Percentiles rank a stretch among this genome's conserved stretches.
Evolutionary conservation across 2,797 vertebrate species (phyloP).

Genomic region (Merluccius polli): DNA sequence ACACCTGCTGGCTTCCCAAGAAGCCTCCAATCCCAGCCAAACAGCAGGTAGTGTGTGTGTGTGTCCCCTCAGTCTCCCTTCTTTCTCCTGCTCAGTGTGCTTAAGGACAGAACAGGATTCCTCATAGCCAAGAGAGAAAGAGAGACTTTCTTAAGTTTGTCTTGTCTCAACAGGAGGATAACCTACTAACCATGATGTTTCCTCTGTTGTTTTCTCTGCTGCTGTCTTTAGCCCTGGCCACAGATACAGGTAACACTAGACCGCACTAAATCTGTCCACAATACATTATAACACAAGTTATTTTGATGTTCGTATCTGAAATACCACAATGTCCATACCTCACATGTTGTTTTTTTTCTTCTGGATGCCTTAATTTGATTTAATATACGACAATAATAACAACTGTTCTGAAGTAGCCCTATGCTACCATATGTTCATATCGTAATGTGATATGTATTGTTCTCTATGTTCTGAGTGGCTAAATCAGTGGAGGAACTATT

Average conservation of each 20-base stretch:
- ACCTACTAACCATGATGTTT: conserved; percentile 47
- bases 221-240: conserved; percentile 40
- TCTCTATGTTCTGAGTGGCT: background rate
- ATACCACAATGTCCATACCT: background rate
- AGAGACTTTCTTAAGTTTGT: conserved; percentile 1
- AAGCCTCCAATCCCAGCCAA: conserved; percentile 54
- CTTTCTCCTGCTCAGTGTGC: conserved; percentile 1
- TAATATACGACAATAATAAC: background rate
- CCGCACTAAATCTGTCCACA: background rate
- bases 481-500: background rate
- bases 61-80: background rate
- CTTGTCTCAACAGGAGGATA: background rate
- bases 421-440: background rate
- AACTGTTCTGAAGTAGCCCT: background rate
- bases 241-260: conserved; percentile 60
- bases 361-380: background rate
- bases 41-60: conserved; percentile 8
- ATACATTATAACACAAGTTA: background rate
- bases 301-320: background rate
- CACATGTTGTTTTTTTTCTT: background rate
- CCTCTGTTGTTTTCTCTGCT: conserved; percentile 49
- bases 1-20: conserved; percentile 74
- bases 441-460: background rate
- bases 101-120: background rate
- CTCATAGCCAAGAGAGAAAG: background rate